Conservation (phyloP, 2,113 vertebrate species). For the Macquaria ambigua region DNA sequence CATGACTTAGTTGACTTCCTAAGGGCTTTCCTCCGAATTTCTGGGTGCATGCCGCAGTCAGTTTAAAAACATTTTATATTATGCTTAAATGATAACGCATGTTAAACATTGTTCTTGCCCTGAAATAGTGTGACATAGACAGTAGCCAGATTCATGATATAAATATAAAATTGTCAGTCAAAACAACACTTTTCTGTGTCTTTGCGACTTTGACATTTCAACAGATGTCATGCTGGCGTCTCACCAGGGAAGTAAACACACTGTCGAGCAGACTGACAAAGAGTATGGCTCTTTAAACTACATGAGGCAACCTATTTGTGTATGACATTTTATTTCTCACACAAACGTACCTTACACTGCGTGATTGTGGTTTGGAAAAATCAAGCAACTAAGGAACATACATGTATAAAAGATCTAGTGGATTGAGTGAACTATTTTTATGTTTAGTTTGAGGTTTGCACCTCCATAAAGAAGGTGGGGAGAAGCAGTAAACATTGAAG, state of each 20-base stretch:
- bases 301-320: background rate
- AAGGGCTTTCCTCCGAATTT: background rate
- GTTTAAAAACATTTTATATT: background rate
- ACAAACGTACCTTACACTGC: background rate
- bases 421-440: too few species aligned
- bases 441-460: background rate
- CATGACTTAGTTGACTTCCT: background rate
- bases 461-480: too few species aligned
- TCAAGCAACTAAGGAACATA: background rate
- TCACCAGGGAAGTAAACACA: background rate
- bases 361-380: background rate
- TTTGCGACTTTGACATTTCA: background rate
- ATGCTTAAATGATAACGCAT: background rate
- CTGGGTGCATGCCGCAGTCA: background rate
- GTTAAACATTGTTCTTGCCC: background rate
- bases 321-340: background rate
- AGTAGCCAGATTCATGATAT: background rate
- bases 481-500: background rate
- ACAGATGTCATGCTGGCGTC: background rate
- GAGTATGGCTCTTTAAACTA: background rate
- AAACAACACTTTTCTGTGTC: background rate
- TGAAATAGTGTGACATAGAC: background rate
- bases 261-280: background rate
- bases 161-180: background rate
- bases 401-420: too few species aligned